These are phyloP conservation scores for Antechinus flavipes DNA, from an alignment of 2,113 vertebrate genomes.

Conservation along the genomic window DNA sequence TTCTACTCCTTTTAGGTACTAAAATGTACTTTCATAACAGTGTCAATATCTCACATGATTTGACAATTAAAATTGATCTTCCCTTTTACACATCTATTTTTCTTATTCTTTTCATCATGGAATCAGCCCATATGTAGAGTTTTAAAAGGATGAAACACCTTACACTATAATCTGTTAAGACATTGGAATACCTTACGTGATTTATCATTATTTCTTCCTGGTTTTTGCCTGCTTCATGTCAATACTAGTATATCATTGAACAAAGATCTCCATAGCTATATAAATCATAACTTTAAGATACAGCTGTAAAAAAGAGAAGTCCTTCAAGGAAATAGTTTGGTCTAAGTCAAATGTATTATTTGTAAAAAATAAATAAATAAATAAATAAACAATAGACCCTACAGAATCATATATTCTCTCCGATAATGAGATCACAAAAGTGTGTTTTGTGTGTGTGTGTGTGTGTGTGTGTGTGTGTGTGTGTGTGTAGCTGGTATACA, in stretches of 20 bases:
- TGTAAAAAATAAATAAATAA: no score
- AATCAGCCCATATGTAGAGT: not conserved
- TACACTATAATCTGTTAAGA: not conserved
- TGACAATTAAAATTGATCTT: not conserved
- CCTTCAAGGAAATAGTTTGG: not conserved
- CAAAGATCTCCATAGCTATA: not conserved
- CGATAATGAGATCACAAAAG: no score
- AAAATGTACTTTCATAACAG: not conserved
- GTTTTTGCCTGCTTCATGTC: not conserved
- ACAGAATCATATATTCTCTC: no score
- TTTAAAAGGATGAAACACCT: not conserved
- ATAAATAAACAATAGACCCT: not conserved
- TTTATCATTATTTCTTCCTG: not conserved
- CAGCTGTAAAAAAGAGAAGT: not conserved
- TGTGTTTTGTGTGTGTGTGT: no score
- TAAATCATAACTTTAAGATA: not conserved
- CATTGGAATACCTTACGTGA: not conserved
- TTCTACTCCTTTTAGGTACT: not conserved
- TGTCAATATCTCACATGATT: not conserved
- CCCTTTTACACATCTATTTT: not conserved
- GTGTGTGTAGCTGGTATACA: no score
- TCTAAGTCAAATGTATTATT: not conserved
- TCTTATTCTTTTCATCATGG: not conserved
- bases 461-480: no score
- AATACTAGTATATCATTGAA: not conserved